These are phyloP conservation scores for Dromius quadrimaculatus DNA, from an alignment of 2,888 invertebrate species.

Conservation along the genomic window DNA sequence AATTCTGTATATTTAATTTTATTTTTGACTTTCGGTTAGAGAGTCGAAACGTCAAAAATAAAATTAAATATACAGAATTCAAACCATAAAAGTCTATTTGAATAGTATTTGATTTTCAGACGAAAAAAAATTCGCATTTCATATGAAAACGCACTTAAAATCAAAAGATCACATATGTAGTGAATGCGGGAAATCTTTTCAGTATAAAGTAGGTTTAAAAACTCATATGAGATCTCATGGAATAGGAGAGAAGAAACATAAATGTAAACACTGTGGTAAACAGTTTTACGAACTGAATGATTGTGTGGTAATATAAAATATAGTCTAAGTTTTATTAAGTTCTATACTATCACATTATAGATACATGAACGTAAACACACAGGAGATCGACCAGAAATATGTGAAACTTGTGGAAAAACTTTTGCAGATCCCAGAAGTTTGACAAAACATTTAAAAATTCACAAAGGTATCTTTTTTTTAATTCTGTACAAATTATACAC, in stretches of 20 bases:
- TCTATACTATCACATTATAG: slow-evolving; percentile 49
- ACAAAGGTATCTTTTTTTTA: slow-evolving; percentile 57
- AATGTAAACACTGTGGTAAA: slow-evolving; percentile 58
- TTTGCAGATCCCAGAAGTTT: slow-evolving; percentile 59
- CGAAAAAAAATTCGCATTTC: slow-evolving; percentile 22
- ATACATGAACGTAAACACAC: slow-evolving; percentile 59
- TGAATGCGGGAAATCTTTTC: slow-evolving; percentile 54
- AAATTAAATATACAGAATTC: no score
- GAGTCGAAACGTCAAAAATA: no score
- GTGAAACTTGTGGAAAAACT: slow-evolving; percentile 57
- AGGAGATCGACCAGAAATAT: slow-evolving; percentile 58
- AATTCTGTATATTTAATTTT: no score
- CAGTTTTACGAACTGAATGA: slow-evolving; percentile 59
- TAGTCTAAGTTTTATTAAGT: slow-evolving; percentile 12
- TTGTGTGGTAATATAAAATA: slow-evolving; percentile 54
- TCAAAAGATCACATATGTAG: slow-evolving; percentile 47
- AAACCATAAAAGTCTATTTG: no score
- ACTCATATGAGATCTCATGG: slow-evolving; percentile 56
- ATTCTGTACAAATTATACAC: no score
- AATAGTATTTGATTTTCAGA: no score
- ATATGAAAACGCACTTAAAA: slow-evolving; percentile 41
- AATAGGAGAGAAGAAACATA: slow-evolving; percentile 55
- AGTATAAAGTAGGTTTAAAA: slow-evolving; percentile 55
- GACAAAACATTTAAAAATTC: slow-evolving; percentile 59
- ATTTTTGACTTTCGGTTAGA: no score